phyloP scores from a whole-genome alignment of 1,140 invertebrate species.

The Frieseomelitta varia region DNA sequence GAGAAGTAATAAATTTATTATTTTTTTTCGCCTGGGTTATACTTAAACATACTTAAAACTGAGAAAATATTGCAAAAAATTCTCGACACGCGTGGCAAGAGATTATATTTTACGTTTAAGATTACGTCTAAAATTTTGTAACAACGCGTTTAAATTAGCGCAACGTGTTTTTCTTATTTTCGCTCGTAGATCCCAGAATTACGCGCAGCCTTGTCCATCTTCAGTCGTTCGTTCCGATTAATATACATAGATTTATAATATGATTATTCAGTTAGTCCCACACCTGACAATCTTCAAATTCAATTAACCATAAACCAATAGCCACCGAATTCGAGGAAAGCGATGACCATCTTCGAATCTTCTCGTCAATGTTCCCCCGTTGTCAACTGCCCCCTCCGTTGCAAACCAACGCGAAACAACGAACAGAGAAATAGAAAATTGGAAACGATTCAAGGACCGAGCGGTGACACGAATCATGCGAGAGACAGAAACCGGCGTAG shows the following conservation, averaged over 20 bases:
- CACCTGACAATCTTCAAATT: background rate
- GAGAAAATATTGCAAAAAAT: too few species aligned
- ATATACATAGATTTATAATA: background rate
- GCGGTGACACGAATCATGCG: background rate
- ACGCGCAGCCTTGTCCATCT: too few species aligned
- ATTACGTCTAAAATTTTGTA: background rate
- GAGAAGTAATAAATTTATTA: too few species aligned
- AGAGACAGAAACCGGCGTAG: conserved; percentile 34
- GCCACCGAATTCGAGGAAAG: too few species aligned
- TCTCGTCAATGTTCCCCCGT: background rate
- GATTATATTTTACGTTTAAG: background rate
- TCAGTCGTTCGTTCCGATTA: too few species aligned
- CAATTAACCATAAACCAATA: background rate
- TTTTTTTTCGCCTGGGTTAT: too few species aligned
- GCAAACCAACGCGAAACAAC: background rate
- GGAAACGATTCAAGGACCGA: background rate
- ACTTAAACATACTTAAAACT: too few species aligned
- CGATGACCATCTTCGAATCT: background rate
- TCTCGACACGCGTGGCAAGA: too few species aligned
- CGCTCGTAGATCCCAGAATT: background rate
- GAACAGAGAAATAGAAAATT: background rate
- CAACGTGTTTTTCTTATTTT: background rate
- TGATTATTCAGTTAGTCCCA: too few species aligned
- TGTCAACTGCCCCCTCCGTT: background rate
- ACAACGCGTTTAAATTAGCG: background rate